Base-by-base conservation (phyloP, 2,797 vertebrate species). In the Peromyscus nudipes region DNA sequence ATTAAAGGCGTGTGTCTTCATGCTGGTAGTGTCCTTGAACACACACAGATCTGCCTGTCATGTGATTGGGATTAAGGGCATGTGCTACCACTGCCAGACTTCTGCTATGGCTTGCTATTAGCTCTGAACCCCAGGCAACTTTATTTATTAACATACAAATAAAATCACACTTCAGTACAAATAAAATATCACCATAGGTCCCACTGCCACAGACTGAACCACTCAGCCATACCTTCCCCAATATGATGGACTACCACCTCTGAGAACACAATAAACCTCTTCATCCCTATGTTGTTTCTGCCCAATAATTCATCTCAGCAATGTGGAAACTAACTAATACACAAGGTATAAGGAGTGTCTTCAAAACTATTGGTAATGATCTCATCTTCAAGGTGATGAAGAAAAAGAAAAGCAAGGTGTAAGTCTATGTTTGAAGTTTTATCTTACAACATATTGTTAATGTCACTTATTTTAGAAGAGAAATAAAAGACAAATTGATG, bases 401-500 rank as follows among this genome's bases (percentile, higher is more conserved):
- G n/a, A 46, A n/a, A 92, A 93, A 92, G n/a, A 2, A 96, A 94
- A 90, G n/a, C 17, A 75, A 81, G 64, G 25, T 87, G 17, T 83
- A 67, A 86, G 40, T 81, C 40, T 92, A 43, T 46, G 7, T 89
- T 91, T 93, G 40, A 25, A 71, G 65, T 77, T 77, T 69, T 69
- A 89, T 91, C 46, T 94, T 62, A 64, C 13, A 16, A 60, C 31
- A 92, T 13, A 43, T 25, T 55, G 57, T 81, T 64, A 88, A 62
- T 77, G 84, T 49, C 60, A 43, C 17, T 80, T 80, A 11, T 25
- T 93, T 96, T 90, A 43, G 86, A 92, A 89, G 84, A 96, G 43
- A 96, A 95, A 81, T 81, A 84, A 69, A 83, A 90, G 31, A 76
- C 6, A 86, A 40, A n/a, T 34, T 96, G 34, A 93, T 82, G 23